phyloP scores from a whole-genome alignment of 2,113 vertebrate genomes.

The Rhinoderma darwinii region DNA sequence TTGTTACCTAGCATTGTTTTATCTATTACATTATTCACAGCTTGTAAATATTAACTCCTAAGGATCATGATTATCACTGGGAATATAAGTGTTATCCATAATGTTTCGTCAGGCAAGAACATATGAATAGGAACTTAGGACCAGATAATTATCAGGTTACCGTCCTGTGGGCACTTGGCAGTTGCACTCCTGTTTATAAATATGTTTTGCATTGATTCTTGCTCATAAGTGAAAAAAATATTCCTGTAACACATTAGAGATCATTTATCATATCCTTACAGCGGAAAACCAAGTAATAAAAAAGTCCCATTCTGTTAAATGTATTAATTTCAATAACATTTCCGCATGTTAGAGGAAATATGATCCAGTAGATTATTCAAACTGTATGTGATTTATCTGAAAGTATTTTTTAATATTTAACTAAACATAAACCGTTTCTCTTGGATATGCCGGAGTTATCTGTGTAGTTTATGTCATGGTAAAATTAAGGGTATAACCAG shows the following conservation, averaged over 20 bases:
- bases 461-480: too few relatives aligned
- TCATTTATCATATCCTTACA: constrained; percentile 29
- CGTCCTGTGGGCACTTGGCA: constrained; percentile 14
- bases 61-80: neutral
- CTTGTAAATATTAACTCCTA: constrained; percentile 1
- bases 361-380: neutral
- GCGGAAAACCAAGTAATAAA: constrained; percentile 28
- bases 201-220: constrained; percentile 43
- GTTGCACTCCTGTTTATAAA: constrained; percentile 7
- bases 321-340: constrained; percentile 14
- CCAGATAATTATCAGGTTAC: constrained; percentile 21
- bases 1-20: neutral
- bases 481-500: too few relatives aligned
- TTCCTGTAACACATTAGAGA: constrained; percentile 32
- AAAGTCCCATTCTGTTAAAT: neutral
- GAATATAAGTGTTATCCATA: neutral
- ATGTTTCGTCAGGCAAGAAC: neutral
- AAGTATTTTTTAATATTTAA: neutral
- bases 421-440: too few relatives aligned
- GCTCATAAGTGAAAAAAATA: constrained; percentile 36
- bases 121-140: neutral
- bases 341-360: neutral
- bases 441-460: too few relatives aligned
- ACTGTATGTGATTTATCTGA: neutral
- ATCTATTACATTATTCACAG: neutral